Conservation (phyloP, 2,113 vertebrate genomes). For the Apodemus speciosus region DNA sequence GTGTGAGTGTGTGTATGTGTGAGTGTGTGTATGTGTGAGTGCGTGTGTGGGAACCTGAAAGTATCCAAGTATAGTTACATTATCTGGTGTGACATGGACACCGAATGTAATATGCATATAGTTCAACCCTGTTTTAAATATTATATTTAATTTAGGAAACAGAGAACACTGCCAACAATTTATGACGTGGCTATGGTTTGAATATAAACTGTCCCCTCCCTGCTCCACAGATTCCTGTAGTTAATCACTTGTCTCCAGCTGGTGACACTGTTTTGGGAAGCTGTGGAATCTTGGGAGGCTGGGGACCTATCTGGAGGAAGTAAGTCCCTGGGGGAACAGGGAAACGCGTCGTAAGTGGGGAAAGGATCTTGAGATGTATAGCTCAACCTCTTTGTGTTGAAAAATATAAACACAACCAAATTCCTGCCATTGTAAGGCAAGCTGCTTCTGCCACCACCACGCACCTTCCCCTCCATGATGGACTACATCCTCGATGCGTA, state of each 20-base stretch:
- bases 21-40: too few relatives aligned
- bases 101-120: not conserved
- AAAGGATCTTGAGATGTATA: not conserved
- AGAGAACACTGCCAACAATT: not conserved
- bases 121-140: slow-evolving; percentile 2
- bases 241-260: not conserved
- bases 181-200: not conserved
- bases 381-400: not conserved
- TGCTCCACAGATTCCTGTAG: not conserved
- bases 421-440: not conserved
- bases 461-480: too few relatives aligned
- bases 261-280: not conserved
- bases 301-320: not conserved
- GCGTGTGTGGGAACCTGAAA: not conserved
- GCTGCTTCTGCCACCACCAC: not conserved
- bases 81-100: slow-evolving; percentile 26
- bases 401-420: not conserved
- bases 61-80: not conserved
- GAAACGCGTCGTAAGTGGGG: not conserved
- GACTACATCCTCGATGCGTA: not conserved
- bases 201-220: not conserved
- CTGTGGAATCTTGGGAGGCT: not conserved
- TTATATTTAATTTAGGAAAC: slow-evolving; percentile 34
- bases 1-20: too few relatives aligned
- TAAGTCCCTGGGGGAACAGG: not conserved